phyloP scores from a whole-genome alignment of 2,888 invertebrate species.

The Oeneis ivallda region DNA sequence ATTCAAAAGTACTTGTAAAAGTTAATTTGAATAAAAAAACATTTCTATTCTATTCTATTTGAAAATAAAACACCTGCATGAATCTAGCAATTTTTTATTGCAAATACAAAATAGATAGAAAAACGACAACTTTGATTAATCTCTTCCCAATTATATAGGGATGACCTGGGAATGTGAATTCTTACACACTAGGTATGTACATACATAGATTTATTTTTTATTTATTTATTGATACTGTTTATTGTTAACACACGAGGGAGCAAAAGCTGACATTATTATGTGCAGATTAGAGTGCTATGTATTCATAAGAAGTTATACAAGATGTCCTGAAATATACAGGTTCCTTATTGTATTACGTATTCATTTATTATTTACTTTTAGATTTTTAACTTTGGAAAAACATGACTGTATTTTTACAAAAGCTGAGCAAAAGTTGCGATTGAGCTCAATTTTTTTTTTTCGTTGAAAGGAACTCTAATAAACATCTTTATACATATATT shows the following conservation, averaged over 20 bases:
- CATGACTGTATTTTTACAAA: conserved; percentile 2
- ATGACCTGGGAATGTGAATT: conserved; percentile 33
- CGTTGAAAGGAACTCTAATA: background rate
- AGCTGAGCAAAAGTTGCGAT: conserved; percentile 36
- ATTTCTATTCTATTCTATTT: too few species aligned
- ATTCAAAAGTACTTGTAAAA: too few species aligned
- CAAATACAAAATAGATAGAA: conserved; percentile 24
- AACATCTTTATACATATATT: background rate
- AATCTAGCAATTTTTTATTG: conserved; percentile 33
- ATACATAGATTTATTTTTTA: background rate
- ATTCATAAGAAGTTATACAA: background rate
- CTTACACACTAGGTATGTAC: background rate
- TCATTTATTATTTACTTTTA: too few species aligned
- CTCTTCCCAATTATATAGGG: conserved; percentile 26
- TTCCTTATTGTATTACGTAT: too few species aligned
- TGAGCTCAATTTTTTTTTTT: conserved; percentile 33
- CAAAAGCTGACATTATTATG: background rate
- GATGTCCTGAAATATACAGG: background rate
- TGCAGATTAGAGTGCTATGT: background rate
- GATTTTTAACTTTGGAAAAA: too few species aligned
- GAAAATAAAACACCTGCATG: conserved; percentile 2
- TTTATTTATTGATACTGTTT: too few species aligned
- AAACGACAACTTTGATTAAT: conserved; percentile 23
- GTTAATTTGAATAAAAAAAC: too few species aligned
- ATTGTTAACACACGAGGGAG: background rate